Conservation (phyloP, 2,888 invertebrate genomes). For the Cetonia aurata region DNA sequence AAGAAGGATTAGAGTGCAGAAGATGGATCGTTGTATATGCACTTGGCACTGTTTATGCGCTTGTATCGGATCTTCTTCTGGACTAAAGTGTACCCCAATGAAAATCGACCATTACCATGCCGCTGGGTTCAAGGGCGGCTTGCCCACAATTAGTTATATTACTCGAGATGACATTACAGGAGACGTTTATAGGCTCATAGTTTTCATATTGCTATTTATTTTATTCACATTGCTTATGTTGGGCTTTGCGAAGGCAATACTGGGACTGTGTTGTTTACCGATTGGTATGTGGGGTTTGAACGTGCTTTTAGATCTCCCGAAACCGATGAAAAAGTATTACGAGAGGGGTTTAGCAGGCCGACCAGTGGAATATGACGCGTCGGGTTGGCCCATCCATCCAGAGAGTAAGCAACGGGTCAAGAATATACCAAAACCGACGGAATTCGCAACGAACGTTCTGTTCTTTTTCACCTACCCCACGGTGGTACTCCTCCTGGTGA, state of each 20-base stretch:
- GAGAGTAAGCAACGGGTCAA: slow-evolving; percentile 67
- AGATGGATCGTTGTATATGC: slow-evolving; percentile 74
- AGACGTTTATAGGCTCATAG: slow-evolving; percentile 56
- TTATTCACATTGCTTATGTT: slow-evolving; percentile 59
- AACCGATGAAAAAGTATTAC: slow-evolving; percentile 69
- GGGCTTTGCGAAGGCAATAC: slow-evolving; percentile 70
- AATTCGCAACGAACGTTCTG: slow-evolving; percentile 70
- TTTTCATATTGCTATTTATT: slow-evolving; percentile 56
- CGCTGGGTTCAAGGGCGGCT: slow-evolving; percentile 68
- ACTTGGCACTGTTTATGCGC: slow-evolving; percentile 77
- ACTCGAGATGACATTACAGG: slow-evolving; percentile 60
- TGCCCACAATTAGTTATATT: slow-evolving; percentile 62
- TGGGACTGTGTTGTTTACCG: slow-evolving; percentile 66
- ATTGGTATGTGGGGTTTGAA: slow-evolving; percentile 71
- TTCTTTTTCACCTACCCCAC: slow-evolving; percentile 72
- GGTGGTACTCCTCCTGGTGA: slow-evolving; percentile 58
- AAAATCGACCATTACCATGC: slow-evolving; percentile 66
- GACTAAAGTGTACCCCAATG: slow-evolving; percentile 65
- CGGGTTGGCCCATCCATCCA: slow-evolving; percentile 74
- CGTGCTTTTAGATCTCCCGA: slow-evolving; percentile 68
- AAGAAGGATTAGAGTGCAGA: slow-evolving; percentile 71
- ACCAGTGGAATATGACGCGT: slow-evolving; percentile 68
- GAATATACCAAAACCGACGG: slow-evolving; percentile 64
- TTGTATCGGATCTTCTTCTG: slow-evolving; percentile 67
- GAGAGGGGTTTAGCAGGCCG: slow-evolving; percentile 66